Evolutionary conservation across 64 coral and sea anemone genomes (phyloP).

Genomic region (Actinia equina): DNA sequence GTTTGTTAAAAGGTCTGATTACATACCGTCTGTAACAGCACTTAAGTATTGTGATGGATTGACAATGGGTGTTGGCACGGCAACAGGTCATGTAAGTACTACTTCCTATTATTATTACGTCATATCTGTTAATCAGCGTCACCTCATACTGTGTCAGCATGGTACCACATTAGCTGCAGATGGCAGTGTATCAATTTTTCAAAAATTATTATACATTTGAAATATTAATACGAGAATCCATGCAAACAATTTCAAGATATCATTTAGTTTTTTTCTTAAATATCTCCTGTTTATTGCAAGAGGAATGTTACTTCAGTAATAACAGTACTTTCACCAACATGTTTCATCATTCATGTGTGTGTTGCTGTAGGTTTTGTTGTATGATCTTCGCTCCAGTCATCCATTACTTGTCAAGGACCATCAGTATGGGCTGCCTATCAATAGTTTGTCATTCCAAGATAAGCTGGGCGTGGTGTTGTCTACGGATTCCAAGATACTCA

Average conservation of each 20-base stretch:
- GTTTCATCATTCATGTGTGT: background rate
- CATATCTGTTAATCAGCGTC: background rate
- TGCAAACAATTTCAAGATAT: no score
- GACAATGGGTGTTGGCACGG: constrained; percentile 79
- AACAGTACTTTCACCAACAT: background rate
- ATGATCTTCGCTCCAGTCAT: constrained; percentile 88
- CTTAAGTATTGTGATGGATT: constrained; percentile 67
- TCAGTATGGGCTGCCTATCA: constrained; percentile 96
- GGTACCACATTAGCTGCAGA: no score
- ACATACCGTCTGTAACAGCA: constrained; percentile 75
- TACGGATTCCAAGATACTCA: constrained; percentile 88
- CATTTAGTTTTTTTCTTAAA: no score
- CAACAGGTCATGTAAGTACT: constrained; percentile 87
- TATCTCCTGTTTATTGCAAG: no score
- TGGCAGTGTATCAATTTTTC: no score
- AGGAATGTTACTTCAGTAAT: background rate
- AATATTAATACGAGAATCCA: no score
- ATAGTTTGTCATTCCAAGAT: constrained; percentile 86
- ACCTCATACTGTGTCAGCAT: no score
- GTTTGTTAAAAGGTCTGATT: constrained; percentile 20
- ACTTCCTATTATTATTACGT: no score
- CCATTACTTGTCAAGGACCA: constrained; percentile 92
- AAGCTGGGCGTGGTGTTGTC: constrained; percentile 84
- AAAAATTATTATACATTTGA: no score
- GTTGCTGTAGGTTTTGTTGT: constrained; percentile 64